Conservation (phyloP, 2,797 vertebrate genomes). For the Tokudaia tokunoshimensis region DNA sequence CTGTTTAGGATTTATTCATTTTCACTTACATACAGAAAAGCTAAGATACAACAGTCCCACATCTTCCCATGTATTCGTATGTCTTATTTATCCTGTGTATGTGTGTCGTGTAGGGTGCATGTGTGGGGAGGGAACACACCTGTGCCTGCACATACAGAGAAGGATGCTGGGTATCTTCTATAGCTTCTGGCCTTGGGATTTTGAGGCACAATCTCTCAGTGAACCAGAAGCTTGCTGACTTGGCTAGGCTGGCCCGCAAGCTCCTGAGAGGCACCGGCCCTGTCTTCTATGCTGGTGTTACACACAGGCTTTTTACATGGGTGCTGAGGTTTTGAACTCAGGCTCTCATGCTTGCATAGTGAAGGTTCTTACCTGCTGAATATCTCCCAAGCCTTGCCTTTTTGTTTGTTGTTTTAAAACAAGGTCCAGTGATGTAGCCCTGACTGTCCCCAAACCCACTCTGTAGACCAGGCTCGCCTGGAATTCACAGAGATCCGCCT, state of each 20-base stretch:
- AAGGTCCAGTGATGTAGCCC: not conserved
- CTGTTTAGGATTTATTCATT: slow-evolving; percentile 13
- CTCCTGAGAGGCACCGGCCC: not conserved
- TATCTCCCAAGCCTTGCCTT: not conserved
- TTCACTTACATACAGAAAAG: slow-evolving; percentile 10
- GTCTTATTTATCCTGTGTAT: not conserved
- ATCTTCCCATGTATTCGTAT: not conserved
- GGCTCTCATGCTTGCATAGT: not conserved
- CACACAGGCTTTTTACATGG: not conserved
- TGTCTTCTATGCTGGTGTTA: not conserved
- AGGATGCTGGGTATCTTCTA: not conserved
- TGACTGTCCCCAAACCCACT: not conserved
- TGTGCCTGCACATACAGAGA: not conserved
- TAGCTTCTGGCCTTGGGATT: not conserved
- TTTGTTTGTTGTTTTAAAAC: not conserved
- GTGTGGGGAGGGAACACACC: not conserved
- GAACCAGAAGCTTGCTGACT: not conserved
- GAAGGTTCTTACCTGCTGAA: not conserved
- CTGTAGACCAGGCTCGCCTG: not conserved
- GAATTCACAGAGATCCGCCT: not conserved
- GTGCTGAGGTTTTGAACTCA: not conserved
- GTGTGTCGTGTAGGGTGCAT: not conserved
- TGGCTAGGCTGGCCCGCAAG: not conserved
- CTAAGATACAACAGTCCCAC: not conserved
- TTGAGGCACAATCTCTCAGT: not conserved